Conservation (phyloP, 2,113 vertebrate genomes). For the Acrocephalus kingi region DNA sequence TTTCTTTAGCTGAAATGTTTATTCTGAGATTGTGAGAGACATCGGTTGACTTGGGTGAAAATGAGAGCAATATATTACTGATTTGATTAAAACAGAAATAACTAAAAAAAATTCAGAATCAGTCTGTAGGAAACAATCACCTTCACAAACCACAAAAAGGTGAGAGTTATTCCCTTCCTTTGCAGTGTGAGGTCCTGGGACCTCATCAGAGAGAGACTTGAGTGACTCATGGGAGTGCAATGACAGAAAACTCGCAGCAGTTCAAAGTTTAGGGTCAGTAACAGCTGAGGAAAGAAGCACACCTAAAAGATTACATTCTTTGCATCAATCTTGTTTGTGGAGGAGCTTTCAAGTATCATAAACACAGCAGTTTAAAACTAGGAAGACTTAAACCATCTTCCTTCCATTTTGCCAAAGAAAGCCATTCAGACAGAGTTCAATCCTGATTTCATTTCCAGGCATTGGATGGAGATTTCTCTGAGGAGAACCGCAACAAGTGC, state of each 20-base stretch:
- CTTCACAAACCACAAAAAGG: background rate
- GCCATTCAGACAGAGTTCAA: background rate
- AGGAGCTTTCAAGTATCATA: background rate
- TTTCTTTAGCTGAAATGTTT: background rate
- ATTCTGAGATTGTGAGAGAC: background rate
- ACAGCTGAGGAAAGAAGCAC: background rate
- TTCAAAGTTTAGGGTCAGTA: background rate
- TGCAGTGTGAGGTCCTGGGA: background rate
- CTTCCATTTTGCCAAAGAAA: background rate
- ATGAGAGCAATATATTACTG: background rate
- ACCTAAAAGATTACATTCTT: background rate
- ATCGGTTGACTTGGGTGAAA: background rate
- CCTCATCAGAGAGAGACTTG: background rate
- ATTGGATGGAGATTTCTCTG: slow-evolving; percentile 94
- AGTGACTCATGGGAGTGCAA: background rate
- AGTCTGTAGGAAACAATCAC: background rate
- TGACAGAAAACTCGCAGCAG: background rate
- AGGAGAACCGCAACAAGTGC: slow-evolving; percentile 93
- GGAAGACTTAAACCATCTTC: background rate
- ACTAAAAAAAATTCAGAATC: background rate
- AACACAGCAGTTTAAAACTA: background rate
- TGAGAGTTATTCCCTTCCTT: background rate
- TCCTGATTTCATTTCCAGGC: slow-evolving; percentile 72
- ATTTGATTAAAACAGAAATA: background rate
- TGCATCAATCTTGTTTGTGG: background rate